These are phyloP conservation scores for Lepidostoma basale DNA, from an alignment of 1,140 invertebrate genomes.

Conservation along the genomic window DNA sequence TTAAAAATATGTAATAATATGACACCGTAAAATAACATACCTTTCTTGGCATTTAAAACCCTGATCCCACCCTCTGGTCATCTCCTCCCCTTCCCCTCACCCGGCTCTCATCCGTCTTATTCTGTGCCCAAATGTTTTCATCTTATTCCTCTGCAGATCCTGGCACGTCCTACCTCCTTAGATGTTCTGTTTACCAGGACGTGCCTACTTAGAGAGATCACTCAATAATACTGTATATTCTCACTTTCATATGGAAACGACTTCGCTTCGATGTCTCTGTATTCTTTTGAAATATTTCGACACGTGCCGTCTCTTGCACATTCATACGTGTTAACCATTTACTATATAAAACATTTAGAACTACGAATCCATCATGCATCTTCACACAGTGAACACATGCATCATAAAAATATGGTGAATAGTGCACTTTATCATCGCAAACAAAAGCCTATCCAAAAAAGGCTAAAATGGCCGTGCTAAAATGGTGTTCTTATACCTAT, in stretches of 20 bases:
- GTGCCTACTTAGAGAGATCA: slow-evolving; percentile 26
- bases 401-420: neutral
- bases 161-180: neutral
- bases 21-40: no score
- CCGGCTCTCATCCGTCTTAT: neutral
- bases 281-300: neutral
- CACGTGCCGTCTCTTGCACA: neutral
- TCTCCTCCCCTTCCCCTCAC: no score
- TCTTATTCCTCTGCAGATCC: neutral
- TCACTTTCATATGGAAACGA: slow-evolving; percentile 1
- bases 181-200: slow-evolving; percentile 21
- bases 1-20: no score
- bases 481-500: no score
- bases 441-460: no score
- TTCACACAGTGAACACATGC: neutral
- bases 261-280: neutral
- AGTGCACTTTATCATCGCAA: no score
- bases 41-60: no score
- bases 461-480: no score
- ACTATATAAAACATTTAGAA: neutral
- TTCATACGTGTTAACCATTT: neutral
- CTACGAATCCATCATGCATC: neutral
- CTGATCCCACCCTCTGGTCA: no score
- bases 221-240: slow-evolving; percentile 19
- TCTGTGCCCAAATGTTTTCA: neutral